Base-by-base conservation (phyloP, 35 echinoderm and acorn worm species). In the Heliocidaris tuberculata region DNA sequence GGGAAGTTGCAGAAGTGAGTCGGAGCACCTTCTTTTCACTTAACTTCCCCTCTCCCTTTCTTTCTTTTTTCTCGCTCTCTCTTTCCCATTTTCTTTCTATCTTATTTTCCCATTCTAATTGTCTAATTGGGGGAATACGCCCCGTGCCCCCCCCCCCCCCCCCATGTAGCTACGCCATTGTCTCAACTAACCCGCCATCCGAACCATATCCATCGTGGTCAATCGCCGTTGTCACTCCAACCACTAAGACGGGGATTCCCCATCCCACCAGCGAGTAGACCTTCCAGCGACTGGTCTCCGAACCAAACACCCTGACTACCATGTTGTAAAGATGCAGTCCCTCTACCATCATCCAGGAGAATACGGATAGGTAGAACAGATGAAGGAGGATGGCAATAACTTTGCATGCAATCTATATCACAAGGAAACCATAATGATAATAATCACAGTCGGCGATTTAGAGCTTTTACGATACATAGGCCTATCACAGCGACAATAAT, bases 261-360 rank as follows among this genome's bases (percentile, higher is more conserved):
- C 96, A 97, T 4, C 96, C 96, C 31, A 96, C 48, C 15, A 97
- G 17, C 7, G 95, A 48, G 78, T 97, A 97, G 11, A 50, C 85
- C 19, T 94, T 94, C 95, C 94, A 86, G 19, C 95, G 59, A 29
- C 59, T 96, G 93, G 94, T 94, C 90, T 97, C 96, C 24, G 85
- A 94, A 24, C 96, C 96, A 50, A 96, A 97, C 24, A 96, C 96
- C 59, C 86, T 94, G 31, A 99, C 95, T 29, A 99, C 92, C 94
- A 96, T 96, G 29, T 94, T 90, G 85, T 99, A 99, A 13, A 99
- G 96, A 93, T 99, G 97, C 31, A 99, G 78, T 7, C 96, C 98
- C 86, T 99, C 98, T 48, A 97, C 94, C 32, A 99, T 29, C 98
- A 99, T 97, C 98, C 98, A 99, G 30, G 96, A 60, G 60, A 99